Conservation (phyloP, 2,113 vertebrate species). For the Enhydra lutris region DNA sequence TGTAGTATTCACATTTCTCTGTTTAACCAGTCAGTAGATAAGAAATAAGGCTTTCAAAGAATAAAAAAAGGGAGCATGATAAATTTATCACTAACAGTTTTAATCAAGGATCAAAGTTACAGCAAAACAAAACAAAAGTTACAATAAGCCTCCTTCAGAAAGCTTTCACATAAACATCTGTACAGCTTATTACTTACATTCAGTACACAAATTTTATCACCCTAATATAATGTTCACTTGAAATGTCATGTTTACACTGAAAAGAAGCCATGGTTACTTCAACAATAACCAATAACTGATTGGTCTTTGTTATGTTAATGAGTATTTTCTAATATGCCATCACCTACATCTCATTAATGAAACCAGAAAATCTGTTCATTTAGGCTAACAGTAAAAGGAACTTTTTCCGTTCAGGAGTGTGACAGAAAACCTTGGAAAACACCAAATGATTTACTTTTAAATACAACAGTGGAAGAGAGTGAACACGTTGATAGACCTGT, state of each 20-base stretch:
- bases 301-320: neutral
- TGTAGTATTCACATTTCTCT: neutral
- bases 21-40: neutral
- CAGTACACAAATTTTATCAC: slow-evolving; percentile 77
- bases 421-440: neutral
- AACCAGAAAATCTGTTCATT: slow-evolving; percentile 10
- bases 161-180: slow-evolving; percentile 86
- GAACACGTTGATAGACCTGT: neutral
- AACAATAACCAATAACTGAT: neutral
- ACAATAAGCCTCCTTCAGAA: slow-evolving; percentile 82
- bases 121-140: slow-evolving; percentile 87
- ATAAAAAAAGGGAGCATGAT: slow-evolving; percentile 76
- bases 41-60: slow-evolving; percentile 38
- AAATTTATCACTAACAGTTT: slow-evolving; percentile 84
- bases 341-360: slow-evolving; percentile 2
- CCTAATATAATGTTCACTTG: slow-evolving; percentile 77
- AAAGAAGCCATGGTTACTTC: slow-evolving; percentile 25
- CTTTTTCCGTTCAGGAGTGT: neutral
- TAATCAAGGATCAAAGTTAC: slow-evolving; percentile 88
- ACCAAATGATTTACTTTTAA: slow-evolving; percentile 33
- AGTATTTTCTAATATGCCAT: slow-evolving; percentile 7
- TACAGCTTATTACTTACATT: slow-evolving; percentile 86
- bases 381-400: neutral
- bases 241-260: slow-evolving; percentile 58
- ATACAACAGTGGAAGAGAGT: neutral